These are phyloP conservation scores for Acipenser oxyrinchus DNA, from an alignment of 2,797 vertebrate species.

Conservation along the genomic window DNA sequence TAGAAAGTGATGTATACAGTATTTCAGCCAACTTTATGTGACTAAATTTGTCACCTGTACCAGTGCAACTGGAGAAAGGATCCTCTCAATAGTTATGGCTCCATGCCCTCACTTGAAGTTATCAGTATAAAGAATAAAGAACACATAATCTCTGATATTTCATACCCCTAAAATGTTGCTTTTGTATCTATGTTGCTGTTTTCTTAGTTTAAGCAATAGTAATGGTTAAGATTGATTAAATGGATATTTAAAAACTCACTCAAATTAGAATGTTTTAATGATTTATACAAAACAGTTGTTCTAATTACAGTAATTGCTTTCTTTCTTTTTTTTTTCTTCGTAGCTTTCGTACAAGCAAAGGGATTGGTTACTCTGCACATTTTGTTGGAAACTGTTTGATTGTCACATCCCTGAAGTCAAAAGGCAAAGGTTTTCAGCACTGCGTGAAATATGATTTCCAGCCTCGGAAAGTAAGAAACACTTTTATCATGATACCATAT, in stretches of 20 bases:
- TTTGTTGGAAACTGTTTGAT: slow-evolving; percentile 98
- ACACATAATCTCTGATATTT: background rate
- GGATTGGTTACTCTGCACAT: slow-evolving; percentile 96
- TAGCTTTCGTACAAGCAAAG: slow-evolving; percentile 98
- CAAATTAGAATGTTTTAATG: no score
- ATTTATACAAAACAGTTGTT: no score
- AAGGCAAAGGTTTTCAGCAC: slow-evolving; percentile 98
- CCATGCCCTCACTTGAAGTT: background rate
- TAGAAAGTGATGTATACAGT: background rate
- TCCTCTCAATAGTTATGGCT: background rate
- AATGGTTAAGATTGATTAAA: background rate
- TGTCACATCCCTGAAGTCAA: slow-evolving; percentile 93
- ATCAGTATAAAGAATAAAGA: no score
- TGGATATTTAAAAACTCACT: background rate
- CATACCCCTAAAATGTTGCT: background rate
- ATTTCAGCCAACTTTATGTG: background rate
- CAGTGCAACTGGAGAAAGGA: background rate
- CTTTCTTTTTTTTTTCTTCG: slow-evolving; percentile 27
- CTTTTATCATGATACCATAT: no score
- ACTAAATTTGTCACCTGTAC: slow-evolving; percentile 1
- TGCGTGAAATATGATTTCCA: slow-evolving; percentile 99
- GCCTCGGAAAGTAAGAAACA: slow-evolving; percentile 80
- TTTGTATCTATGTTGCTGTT: background rate
- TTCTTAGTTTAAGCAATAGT: background rate
- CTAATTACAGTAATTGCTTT: no score